Evolutionary conservation across 2,113 vertebrate species (phyloP).

Genomic region (Silurus meridionalis): DNA sequence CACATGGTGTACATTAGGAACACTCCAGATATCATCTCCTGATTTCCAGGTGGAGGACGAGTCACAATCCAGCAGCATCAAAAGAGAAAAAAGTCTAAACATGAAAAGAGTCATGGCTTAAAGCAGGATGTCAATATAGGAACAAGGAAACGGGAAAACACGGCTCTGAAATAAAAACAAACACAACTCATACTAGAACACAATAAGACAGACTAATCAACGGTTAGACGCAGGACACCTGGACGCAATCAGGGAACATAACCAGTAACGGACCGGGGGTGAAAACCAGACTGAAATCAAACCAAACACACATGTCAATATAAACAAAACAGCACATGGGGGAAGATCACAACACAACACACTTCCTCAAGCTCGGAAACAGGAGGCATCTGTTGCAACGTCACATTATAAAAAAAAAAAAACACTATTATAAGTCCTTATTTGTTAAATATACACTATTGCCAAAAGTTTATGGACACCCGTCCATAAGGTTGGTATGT

Average conservation of each 20-base stretch:
- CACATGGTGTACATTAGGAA: not conserved
- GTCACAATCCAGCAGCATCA: not conserved
- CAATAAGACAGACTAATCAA: not conserved
- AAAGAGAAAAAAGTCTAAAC: not conserved
- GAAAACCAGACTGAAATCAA: not conserved
- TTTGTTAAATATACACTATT: not conserved
- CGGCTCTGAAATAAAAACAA: not conserved
- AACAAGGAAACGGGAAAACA: not conserved
- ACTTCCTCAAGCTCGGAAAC: not conserved
- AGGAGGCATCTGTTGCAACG: not conserved
- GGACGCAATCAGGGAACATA: not conserved
- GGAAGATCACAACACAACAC: not conserved
- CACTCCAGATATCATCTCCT: not conserved
- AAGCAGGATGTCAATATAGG: not conserved
- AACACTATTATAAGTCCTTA: not conserved
- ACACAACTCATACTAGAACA: not conserved
- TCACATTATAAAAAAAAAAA: not conserved
- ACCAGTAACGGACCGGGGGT: too few relatives aligned
- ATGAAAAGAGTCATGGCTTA: not conserved
- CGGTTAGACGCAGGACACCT: not conserved
- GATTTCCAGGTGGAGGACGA: not conserved
- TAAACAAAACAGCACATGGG: not conserved
- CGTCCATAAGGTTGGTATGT: not conserved
- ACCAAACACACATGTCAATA: not conserved
- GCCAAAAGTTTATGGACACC: not conserved